Percentiles rank a stretch among this genome's conserved stretches.
Evolutionary conservation across 2,797 vertebrate genomes (phyloP).

Genomic region (Coilia nasus): DNA sequence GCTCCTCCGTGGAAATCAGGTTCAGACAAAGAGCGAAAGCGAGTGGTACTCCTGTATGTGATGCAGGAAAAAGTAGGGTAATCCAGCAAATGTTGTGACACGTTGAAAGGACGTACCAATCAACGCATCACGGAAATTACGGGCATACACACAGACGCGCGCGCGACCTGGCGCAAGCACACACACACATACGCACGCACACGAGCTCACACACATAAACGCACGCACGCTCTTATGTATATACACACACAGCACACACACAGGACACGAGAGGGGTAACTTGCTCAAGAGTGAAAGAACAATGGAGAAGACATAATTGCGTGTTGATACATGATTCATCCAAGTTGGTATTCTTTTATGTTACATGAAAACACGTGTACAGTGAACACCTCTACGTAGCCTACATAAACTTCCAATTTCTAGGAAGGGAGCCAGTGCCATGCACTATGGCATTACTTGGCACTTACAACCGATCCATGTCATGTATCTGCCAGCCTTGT

Average conservation of each 20-base stretch:
- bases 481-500: slow-evolving; percentile 31
- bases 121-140: slow-evolving; percentile 64
- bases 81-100: slow-evolving; percentile 82
- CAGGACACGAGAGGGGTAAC: not conserved
- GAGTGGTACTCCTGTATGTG: slow-evolving; percentile 60
- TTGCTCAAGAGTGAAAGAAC: not conserved
- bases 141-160: slow-evolving; percentile 41
- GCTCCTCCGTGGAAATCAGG: slow-evolving; percentile 25
- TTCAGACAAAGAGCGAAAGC: slow-evolving; percentile 52
- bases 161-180: slow-evolving; percentile 5
- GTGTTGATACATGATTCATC: slow-evolving; percentile 10
- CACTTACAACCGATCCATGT: not conserved
- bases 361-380: not conserved
- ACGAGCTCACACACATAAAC: slow-evolving; percentile 38
- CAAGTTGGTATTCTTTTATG: not conserved
- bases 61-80: slow-evolving; percentile 74
- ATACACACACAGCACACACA: slow-evolving; percentile 23
- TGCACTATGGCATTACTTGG: slow-evolving; percentile 9
- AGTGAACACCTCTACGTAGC: not conserved
- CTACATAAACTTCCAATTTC: not conserved
- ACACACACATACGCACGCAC: slow-evolving; percentile 41
- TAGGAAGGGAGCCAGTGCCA: not conserved
- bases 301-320: not conserved
- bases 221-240: slow-evolving; percentile 19
- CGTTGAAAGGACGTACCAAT: slow-evolving; percentile 79